Evolutionary conservation across 1,140 invertebrate genomes (phyloP).

Genomic region (Microvelia longipes): DNA sequence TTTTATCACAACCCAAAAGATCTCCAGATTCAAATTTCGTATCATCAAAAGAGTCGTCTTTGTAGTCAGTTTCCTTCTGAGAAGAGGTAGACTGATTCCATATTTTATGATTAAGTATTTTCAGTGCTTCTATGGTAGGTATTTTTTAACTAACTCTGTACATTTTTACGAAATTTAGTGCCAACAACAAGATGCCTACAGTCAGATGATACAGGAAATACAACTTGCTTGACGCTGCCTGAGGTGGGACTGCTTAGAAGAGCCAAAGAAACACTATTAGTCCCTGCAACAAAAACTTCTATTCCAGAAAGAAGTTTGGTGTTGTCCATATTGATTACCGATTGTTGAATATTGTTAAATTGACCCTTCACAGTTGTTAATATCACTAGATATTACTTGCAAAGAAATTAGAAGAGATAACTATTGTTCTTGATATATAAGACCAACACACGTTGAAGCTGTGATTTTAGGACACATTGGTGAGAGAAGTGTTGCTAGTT

Average conservation of each 20-base stretch:
- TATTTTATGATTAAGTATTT: neutral
- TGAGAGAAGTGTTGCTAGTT: neutral
- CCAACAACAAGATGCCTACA: constrained; percentile 21
- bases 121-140: neutral
- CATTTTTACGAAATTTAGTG: constrained; percentile 22
- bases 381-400: constrained; percentile 23
- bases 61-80: neutral
- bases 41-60: no score
- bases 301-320: constrained; percentile 21
- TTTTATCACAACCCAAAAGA: no score
- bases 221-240: constrained; percentile 21
- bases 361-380: constrained; percentile 37
- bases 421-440: constrained; percentile 29
- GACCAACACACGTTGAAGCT: constrained; percentile 36
- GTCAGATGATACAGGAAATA: constrained; percentile 22
- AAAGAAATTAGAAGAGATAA: constrained; percentile 26
- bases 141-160: constrained; percentile 16
- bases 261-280: constrained; percentile 18
- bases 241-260: constrained; percentile 13
- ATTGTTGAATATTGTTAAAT: constrained; percentile 29
- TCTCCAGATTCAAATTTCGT: no score
- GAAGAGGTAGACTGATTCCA: neutral
- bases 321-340: constrained; percentile 19
- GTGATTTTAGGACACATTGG: constrained; percentile 30
- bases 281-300: constrained; percentile 21